Percentiles rank a stretch among this genome's conserved stretches.
Conservation (phyloP, 1,140 invertebrate species). For the Bombus sylvicola region DNA sequence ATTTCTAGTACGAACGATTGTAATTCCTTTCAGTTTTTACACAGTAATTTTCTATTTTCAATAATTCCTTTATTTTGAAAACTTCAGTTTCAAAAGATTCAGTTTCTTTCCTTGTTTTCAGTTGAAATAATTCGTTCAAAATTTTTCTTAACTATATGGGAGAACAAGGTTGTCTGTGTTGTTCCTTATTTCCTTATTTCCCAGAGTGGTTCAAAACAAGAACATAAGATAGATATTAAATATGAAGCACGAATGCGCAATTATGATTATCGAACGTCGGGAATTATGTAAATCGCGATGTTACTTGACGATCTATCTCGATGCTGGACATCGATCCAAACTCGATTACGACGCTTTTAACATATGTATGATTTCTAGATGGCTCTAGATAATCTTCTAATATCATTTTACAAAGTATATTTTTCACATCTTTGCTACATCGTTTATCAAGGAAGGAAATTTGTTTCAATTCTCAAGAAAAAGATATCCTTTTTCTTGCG, state of each 20-base stretch:
- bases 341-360: conserved; percentile 31
- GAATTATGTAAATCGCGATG: conserved; percentile 42
- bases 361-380: background rate
- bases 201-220: background rate
- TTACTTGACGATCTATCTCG: background rate
- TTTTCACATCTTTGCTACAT: no score
- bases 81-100: no score
- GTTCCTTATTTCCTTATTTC: background rate
- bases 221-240: background rate
- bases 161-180: background rate
- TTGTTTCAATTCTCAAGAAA: background rate
- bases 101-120: no score
- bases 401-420: background rate
- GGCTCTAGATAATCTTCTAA: background rate
- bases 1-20: background rate
- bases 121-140: no score
- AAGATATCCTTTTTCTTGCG: background rate
- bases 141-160: background rate
- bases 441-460: background rate
- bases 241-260: background rate
- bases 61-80: no score
- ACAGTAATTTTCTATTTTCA: background rate
- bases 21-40: background rate
- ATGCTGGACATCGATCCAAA: conserved; percentile 25
- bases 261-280: background rate